A percentile compares a stretch with the other conserved stretches of the same genome.
Evolutionary conservation across 2,888 invertebrate genomes (phyloP).

Genomic region (Dysmachus trigonus): DNA sequence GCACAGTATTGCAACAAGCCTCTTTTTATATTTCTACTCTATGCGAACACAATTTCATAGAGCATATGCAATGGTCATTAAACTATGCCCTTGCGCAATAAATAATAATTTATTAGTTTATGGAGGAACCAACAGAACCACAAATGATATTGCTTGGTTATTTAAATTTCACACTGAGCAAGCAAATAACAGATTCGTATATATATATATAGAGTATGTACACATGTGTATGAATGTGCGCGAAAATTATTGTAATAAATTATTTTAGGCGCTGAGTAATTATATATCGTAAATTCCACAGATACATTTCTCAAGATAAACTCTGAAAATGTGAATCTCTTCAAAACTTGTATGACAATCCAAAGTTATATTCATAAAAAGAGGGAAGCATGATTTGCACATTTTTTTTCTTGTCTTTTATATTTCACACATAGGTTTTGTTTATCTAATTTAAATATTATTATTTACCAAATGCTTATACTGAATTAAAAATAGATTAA

Average conservation of each 20-base stretch:
- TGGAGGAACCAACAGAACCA: background rate
- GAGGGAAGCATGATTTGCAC: background rate
- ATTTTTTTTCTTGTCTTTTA: background rate
- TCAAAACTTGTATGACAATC: background rate
- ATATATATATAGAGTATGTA: too few species aligned
- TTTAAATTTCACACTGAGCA: background rate
- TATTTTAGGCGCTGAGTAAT: background rate
- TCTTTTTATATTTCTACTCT: background rate
- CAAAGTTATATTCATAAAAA: background rate
- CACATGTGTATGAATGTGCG: background rate
- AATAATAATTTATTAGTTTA: background rate
- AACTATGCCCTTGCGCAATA: conserved; percentile 17
- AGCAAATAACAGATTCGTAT: background rate
- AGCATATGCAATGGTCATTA: background rate
- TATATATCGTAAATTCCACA: background rate
- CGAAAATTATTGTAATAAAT: background rate
- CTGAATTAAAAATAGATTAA: background rate
- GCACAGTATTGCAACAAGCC: background rate
- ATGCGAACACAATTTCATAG: background rate
- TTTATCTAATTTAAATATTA: background rate
- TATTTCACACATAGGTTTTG: background rate
- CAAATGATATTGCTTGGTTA: background rate
- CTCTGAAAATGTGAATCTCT: background rate
- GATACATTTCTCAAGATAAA: background rate
- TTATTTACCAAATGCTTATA: background rate